Evolutionary conservation across 1,140 invertebrate genomes (phyloP).

Genomic region (Helicoverpa zea): DNA sequence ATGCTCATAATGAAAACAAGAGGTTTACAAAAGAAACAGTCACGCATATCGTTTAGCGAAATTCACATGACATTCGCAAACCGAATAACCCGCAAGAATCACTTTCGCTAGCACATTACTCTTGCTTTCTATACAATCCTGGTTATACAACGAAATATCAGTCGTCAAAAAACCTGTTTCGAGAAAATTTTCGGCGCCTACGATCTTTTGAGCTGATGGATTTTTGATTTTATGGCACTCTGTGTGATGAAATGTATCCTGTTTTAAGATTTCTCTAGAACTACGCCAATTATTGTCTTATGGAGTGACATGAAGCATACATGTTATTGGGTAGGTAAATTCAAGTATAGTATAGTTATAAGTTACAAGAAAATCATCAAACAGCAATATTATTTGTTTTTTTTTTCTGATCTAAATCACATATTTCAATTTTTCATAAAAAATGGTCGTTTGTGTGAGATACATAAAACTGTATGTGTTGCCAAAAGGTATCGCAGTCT

Average conservation of each 20-base stretch:
- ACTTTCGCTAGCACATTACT: constrained; percentile 59
- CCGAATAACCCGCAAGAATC: constrained; percentile 20
- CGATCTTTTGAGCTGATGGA: neutral
- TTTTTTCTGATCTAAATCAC: too few species aligned
- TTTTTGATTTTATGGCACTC: too few species aligned
- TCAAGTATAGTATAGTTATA: too few species aligned
- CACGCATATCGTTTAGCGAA: constrained; percentile 27
- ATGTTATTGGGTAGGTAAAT: too few species aligned
- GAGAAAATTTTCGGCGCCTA: too few species aligned
- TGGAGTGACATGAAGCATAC: too few species aligned
- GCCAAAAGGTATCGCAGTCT: neutral
- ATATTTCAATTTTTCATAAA: neutral
- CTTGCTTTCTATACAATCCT: constrained; percentile 46
- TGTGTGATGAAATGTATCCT: too few species aligned
- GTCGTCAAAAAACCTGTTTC: constrained; percentile 1
- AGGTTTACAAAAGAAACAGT: neutral
- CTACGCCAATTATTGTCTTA: too few species aligned
- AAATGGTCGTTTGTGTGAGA: neutral
- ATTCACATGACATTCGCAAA: constrained; percentile 45
- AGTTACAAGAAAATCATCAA: too few species aligned
- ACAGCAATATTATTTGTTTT: too few species aligned
- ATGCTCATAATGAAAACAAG: neutral
- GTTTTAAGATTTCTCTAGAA: too few species aligned
- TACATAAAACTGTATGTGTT: too few species aligned
- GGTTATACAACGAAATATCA: constrained; percentile 35